Evolutionary conservation across 2,888 invertebrate genomes (phyloP).

Genomic region (Drosophila infuscata): DNA sequence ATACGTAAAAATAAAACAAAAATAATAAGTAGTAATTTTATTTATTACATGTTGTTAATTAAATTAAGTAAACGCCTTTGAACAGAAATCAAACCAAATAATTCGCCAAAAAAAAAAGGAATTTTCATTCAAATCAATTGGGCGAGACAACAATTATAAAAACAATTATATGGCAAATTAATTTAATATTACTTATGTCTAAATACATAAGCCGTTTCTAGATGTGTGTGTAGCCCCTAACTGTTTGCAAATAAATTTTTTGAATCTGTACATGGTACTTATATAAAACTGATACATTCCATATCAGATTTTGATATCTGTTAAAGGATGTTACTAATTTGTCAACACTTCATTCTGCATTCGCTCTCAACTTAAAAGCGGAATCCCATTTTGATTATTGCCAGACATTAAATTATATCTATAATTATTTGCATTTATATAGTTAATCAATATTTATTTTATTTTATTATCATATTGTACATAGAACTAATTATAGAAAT

Average conservation of each 20-base stretch:
- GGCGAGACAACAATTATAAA: not conserved
- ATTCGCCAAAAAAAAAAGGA: slow-evolving; percentile 3
- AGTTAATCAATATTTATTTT: not conserved
- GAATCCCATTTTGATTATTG: not conserved
- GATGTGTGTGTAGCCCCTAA: slow-evolving; percentile 56
- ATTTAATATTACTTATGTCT: slow-evolving; percentile 18
- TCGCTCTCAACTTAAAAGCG: not conserved
- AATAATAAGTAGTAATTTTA: slow-evolving; percentile 32
- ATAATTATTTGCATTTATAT: not conserved
- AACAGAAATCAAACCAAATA: slow-evolving; percentile 1
- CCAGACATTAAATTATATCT: not conserved
- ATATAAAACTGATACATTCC: slow-evolving; percentile 22
- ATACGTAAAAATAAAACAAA: slow-evolving; percentile 17
- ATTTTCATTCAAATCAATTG: not conserved
- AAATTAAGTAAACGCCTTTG: slow-evolving; percentile 22
- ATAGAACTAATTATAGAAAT: not conserved
- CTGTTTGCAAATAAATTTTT: slow-evolving; percentile 70
- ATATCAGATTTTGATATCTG: not conserved
- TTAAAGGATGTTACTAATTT: not conserved
- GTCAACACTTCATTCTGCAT: not conserved
- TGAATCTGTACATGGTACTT: slow-evolving; percentile 60
- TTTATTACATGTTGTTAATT: slow-evolving; percentile 40
- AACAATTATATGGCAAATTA: slow-evolving; percentile 9
- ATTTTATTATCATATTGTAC: not conserved
- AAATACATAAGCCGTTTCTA: slow-evolving; percentile 51